phyloP scores from a whole-genome alignment of 2,888 invertebrate genomes.

The Melanostoma scalare region DNA sequence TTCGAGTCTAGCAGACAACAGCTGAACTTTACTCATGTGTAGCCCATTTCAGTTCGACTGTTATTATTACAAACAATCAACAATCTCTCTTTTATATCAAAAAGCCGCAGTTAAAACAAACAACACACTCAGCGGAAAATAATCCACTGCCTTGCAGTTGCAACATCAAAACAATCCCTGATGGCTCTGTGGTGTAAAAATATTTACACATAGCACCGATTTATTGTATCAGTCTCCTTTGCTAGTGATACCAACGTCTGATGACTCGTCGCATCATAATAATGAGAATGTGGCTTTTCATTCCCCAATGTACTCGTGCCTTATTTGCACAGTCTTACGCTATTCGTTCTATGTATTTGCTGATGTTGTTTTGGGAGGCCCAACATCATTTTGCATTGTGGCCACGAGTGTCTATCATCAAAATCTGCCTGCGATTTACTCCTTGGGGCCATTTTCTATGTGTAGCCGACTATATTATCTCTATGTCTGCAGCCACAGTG shows the following conservation, averaged over 20 bases:
- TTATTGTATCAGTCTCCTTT: constrained; percentile 28
- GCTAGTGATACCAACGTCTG: constrained; percentile 34
- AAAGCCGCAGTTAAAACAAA: not conserved
- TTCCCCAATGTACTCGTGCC: constrained; percentile 4
- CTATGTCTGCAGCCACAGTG: constrained; percentile 30
- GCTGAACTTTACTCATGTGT: too few relatives aligned
- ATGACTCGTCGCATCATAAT: constrained; percentile 39
- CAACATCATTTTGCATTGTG: constrained; percentile 60
- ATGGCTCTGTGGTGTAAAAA: constrained; percentile 38
- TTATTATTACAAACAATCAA: too few relatives aligned
- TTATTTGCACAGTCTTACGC: not conserved
- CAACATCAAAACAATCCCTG: not conserved
- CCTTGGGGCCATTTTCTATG: constrained; percentile 31
- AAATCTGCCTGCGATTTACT: constrained; percentile 60
- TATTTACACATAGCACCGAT: constrained; percentile 45
- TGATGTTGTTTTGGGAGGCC: constrained; percentile 55
- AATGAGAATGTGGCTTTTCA: constrained; percentile 53
- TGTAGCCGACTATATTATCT: constrained; percentile 15
- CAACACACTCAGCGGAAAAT: constrained; percentile 26
- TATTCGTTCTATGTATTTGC: constrained; percentile 37
- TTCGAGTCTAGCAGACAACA: too few relatives aligned
- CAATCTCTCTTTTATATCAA: not conserved
- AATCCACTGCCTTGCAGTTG: constrained; percentile 11
- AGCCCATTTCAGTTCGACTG: too few relatives aligned
- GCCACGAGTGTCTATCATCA: constrained; percentile 55